Evolutionary conservation across 2,888 invertebrate species (phyloP), one percentile per base, ranked within the genome.

Genomic region (Homarus gammarus): DNA sequence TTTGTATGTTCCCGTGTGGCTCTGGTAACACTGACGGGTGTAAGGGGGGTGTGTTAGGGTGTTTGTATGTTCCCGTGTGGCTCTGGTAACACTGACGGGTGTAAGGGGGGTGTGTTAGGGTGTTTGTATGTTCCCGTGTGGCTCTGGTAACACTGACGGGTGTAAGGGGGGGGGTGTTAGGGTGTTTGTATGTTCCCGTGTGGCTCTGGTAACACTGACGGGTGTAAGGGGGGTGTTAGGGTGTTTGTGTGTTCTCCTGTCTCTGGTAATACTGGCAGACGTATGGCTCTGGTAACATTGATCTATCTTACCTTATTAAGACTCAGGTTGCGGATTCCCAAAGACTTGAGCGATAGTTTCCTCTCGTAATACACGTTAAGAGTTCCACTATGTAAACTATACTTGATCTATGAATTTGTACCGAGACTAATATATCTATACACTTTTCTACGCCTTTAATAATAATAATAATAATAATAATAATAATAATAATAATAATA

Each of bases 1-100:
- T 44, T 5, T 77, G 77, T 77, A 44, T 77, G 44, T 77, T 38
- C 77, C 73, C 73, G 73, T 73, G 73, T 77, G 77, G 38, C 40
- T n/a, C n/a, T n/a, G n/a, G n/a, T n/a, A n/a, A n/a, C n/a, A n/a
- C n/a, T n/a, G n/a, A n/a, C 18, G 38, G 3, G 56, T 78, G 56
- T 78, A 22, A 49, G 33, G 44, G 56, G 73, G 33, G 44, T 56
- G 73, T 73, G 40, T 73, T 36, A 38, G 40, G 33, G n/a, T 73
- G 40, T 73, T 73, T 73, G 40, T 73, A 38, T 73, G n/a, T 73
- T 36, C 44, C 44, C 49, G 51, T 78, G 31, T 33, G 78, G 27
- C 27, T 56, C 3, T 78, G n/a, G 44, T 44, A 12, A 8, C 6
- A 8, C 6, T 44, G 44, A 8, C 44, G n/a, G 36, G 77, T 40